These are phyloP conservation scores for Fregata magnificens DNA, from an alignment of 2,113 vertebrate genomes.

Conservation along the genomic window DNA sequence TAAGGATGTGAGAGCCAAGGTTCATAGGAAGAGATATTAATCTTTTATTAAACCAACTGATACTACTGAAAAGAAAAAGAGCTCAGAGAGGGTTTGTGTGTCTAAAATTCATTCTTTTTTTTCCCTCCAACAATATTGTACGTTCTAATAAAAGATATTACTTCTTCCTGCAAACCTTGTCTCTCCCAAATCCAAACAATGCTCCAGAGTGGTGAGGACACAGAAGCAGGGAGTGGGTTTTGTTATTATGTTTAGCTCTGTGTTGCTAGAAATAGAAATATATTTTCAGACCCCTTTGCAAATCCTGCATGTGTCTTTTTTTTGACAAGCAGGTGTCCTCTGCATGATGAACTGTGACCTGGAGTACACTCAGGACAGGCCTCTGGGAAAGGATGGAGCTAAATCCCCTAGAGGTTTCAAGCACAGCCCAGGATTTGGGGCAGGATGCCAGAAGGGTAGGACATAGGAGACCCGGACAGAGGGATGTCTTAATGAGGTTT, in stretches of 20 bases:
- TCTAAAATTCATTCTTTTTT: not conserved
- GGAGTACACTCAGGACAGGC: not conserved
- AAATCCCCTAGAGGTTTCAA: not conserved
- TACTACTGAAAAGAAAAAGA: not conserved
- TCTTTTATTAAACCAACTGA: conserved; percentile 42
- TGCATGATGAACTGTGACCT: not conserved
- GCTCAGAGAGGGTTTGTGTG: not conserved
- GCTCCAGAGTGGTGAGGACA: not conserved
- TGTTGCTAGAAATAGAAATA: not conserved
- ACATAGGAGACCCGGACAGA: not conserved
- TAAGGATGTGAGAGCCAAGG: not conserved
- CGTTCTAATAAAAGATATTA: conserved; percentile 20
- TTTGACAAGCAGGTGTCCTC: not conserved
- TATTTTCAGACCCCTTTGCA: not conserved
- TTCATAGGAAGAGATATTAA: conserved; percentile 6
- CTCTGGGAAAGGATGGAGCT: not conserved
- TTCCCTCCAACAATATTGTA: not conserved
- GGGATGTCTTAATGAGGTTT: not conserved
- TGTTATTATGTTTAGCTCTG: not conserved
- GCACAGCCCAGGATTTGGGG: not conserved
- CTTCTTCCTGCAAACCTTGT: not conserved
- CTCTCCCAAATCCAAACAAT: not conserved
- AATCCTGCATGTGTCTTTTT: not conserved
- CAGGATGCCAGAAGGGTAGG: not conserved
- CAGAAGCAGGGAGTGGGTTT: not conserved